phyloP scores from a whole-genome alignment of 2,113 vertebrate genomes.

The Heterocephalus glaber region DNA sequence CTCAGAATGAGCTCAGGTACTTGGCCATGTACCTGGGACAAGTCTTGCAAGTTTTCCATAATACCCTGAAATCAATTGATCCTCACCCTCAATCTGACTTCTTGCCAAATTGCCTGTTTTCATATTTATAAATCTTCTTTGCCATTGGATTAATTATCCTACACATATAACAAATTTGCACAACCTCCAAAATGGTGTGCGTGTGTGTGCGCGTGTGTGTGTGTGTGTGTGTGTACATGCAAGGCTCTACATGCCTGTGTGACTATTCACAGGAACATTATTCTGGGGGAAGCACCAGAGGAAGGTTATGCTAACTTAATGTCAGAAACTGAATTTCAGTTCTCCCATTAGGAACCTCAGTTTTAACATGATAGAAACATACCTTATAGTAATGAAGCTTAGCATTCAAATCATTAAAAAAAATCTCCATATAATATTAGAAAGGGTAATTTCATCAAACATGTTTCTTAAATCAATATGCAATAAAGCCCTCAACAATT shows the following conservation, averaged over 20 bases:
- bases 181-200: neutral
- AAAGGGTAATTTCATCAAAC: neutral
- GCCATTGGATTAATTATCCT: neutral
- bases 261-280: neutral
- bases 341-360: neutral
- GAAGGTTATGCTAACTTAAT: neutral
- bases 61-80: neutral
- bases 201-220: neutral
- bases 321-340: neutral
- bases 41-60: neutral
- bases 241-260: neutral
- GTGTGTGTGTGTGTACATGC: neutral
- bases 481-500: neutral
- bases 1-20: neutral
- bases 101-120: neutral
- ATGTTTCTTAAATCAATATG: constrained; percentile 52
- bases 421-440: neutral
- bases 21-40: neutral
- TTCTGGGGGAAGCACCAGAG: neutral
- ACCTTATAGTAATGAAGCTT: neutral
- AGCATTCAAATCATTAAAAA: neutral
- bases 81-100: neutral
- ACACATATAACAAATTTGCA: neutral
- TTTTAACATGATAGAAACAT: neutral
- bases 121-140: neutral